Base-by-base conservation (phyloP, 1,140 invertebrate species). In the Drosophila dunni region DNA sequence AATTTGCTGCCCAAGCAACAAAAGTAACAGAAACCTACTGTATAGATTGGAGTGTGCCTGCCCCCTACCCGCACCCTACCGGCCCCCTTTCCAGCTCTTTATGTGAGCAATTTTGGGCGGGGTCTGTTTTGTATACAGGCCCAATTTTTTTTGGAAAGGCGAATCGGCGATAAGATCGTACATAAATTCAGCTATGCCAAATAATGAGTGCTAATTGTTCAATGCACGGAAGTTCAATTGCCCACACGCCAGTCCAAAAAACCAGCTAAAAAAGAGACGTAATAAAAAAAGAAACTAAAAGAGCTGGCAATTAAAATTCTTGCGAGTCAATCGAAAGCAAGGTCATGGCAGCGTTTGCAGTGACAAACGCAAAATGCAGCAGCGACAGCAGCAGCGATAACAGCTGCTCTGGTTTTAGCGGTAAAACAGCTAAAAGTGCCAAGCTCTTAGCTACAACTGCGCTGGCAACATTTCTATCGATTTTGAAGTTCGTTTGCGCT, bases 191-290 rank as follows among this genome's bases (percentile, higher is more conserved):
- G 34, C 50, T 58, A 72, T 70, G 50, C 68, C 73, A 78, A 79
- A 83, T 86, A 86, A 86, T 83, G 80, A 86, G 68, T 77, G 66
- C 83, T 86, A 88, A 86, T 86, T 86, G 83, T 74, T 65, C 54
- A 60, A 51, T 57, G 50, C 71, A 71, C 83, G 83, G 83, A 86
- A 86, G 83, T 74, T 65, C 51, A 72, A 70, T 15, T 57, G 50
- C 58, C 64, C 38, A 68, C 64, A 63, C 40, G 33, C 33, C 44
- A 46, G 48, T 24, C 44, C 66, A 51, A 57, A 48, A 33, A 29
- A 53, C 46, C 44, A 40, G 58, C 60, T 29, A 45, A 38, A 44
- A 53, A 33, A 20, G 73, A 62, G 58, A n/a, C 36, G n/a, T 44
- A 13, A 51, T 33, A 42, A 40, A 70, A 17, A 56, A 38, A 38